Evolutionary conservation across 2,888 invertebrate species (phyloP).

Genomic region (Aphodius sticticus): DNA sequence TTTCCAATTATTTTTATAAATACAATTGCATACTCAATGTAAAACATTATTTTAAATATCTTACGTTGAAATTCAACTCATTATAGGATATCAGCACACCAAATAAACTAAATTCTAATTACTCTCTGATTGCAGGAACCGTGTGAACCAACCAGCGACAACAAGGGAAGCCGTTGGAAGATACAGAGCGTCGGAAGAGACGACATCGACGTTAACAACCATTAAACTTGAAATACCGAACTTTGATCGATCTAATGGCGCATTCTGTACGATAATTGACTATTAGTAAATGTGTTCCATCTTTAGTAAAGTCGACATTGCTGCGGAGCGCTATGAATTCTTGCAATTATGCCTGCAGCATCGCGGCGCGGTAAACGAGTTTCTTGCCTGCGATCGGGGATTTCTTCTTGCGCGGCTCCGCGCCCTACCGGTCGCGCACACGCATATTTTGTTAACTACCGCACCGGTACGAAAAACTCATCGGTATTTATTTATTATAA

Average conservation of each 20-base stretch:
- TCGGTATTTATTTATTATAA: slow-evolving; percentile 38
- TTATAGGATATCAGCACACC: too few species aligned
- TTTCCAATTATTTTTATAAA: too few species aligned
- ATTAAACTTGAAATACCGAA: slow-evolving; percentile 22
- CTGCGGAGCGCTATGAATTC: slow-evolving; percentile 37
- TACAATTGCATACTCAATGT: too few species aligned
- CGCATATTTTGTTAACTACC: slow-evolving; percentile 32
- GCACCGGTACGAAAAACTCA: slow-evolving; percentile 31
- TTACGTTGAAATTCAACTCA: too few species aligned
- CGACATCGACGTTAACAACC: slow-evolving; percentile 13
- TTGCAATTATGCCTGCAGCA: slow-evolving; percentile 36
- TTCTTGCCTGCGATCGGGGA: slow-evolving; percentile 22
- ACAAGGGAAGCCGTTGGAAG: slow-evolving; percentile 7
- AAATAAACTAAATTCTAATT: not conserved
- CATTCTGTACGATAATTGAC: slow-evolving; percentile 37
- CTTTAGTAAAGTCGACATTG: slow-evolving; percentile 38
- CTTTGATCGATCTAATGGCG: slow-evolving; percentile 34
- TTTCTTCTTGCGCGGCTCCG: not conserved
- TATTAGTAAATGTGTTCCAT: slow-evolving; percentile 39
- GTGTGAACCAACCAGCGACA: not conserved
- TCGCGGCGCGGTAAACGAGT: slow-evolving; percentile 32
- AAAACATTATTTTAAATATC: too few species aligned
- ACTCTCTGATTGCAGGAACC: not conserved
- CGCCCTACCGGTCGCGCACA: slow-evolving; percentile 20
- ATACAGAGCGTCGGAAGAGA: not conserved